Evolutionary conservation across 1,140 invertebrate genomes (phyloP).

Genomic region (Pseudomyrmex flavicornis): DNA sequence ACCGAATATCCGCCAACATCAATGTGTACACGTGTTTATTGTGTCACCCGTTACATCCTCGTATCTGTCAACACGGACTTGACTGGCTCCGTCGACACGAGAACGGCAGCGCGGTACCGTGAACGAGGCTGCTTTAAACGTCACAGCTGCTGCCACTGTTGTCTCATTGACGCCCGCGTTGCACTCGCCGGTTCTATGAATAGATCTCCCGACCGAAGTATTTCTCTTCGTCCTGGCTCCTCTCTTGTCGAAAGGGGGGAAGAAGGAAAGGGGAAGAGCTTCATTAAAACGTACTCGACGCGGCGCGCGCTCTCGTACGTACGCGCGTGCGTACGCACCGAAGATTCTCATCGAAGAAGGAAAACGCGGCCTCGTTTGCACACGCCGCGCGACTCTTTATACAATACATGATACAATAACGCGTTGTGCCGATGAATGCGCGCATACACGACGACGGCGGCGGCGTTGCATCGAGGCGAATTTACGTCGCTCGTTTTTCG

Average conservation of each 20-base stretch:
- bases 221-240: conserved; percentile 57
- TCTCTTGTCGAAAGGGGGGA: not conserved
- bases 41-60: conserved; percentile 49
- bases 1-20: conserved; percentile 37
- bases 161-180: conserved; percentile 72
- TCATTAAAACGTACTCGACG: conserved; percentile 52
- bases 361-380: conserved; percentile 53
- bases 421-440: conserved; percentile 42
- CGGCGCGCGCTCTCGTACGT: not conserved
- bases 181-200: conserved; percentile 67
- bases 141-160: conserved; percentile 68
- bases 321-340: conserved; percentile 8
- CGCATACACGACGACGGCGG: not conserved
- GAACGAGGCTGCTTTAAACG: conserved; percentile 24
- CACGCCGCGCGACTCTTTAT: conserved; percentile 39
- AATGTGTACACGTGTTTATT: conserved; percentile 7
- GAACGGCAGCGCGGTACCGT: not conserved
- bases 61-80: conserved; percentile 49
- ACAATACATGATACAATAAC: conserved; percentile 57
- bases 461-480: not conserved
- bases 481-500: conserved; percentile 6
- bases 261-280: not conserved
- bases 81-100: conserved; percentile 37
- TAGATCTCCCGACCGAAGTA: conserved; percentile 56
- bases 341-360: conserved; percentile 53